A percentile compares a stretch with the other conserved stretches of the same genome.
Evolutionary conservation across 2,797 vertebrate genomes (phyloP).

Genomic region (Pantherophis vulpinus): DNA sequence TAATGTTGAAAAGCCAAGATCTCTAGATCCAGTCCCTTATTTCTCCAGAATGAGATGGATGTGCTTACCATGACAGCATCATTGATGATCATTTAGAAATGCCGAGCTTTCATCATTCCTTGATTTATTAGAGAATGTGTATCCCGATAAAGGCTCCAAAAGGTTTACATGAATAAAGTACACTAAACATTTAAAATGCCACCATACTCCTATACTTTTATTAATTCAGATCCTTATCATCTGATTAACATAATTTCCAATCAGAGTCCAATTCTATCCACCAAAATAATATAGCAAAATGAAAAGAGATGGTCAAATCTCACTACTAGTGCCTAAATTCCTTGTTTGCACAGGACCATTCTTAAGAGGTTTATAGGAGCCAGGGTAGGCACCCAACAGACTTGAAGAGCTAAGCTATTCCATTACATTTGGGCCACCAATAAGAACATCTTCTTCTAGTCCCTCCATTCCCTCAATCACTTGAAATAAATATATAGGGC

Average conservation of each 20-base stretch:
- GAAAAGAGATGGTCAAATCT: background rate
- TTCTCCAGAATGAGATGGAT: background rate
- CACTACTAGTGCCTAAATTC: background rate
- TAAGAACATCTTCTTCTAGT: background rate
- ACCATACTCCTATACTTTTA: background rate
- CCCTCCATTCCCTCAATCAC: background rate
- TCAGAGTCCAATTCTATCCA: background rate
- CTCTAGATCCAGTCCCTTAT: background rate
- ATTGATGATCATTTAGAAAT: background rate
- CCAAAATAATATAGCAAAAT: background rate
- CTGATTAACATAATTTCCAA: background rate
- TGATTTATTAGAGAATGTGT: background rate
- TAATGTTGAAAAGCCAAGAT: background rate
- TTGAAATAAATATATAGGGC: background rate
- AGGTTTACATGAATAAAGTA: background rate
- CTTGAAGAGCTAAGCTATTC: background rate
- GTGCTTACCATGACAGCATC: background rate
- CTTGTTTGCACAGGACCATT: background rate
- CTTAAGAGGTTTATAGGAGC: background rate
- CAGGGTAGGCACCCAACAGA: background rate
- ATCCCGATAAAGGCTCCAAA: background rate
- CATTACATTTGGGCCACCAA: background rate
- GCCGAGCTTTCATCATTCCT: background rate
- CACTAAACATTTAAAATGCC: background rate
- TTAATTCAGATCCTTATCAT: background rate